Percentiles rank a stretch among this genome's conserved stretches.
Conservation (phyloP, 2,888 invertebrate genomes). For the Griposia aprilina region DNA sequence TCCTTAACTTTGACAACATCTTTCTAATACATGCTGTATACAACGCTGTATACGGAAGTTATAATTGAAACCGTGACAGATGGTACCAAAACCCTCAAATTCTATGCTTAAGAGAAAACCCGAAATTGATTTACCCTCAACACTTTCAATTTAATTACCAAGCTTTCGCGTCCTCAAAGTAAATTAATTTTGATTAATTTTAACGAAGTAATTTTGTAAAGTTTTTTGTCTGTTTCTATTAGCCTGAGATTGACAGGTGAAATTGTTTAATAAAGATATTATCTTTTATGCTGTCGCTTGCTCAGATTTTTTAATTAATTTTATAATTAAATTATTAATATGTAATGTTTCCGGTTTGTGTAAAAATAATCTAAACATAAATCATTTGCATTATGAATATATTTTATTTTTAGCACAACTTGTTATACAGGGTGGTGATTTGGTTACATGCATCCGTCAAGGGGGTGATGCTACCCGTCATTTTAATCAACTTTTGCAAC, state of each 20-base stretch:
- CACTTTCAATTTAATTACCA: constrained; percentile 54
- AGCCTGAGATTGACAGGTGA: constrained; percentile 42
- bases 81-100: constrained; percentile 25
- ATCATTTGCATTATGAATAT: too few relatives aligned
- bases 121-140: constrained; percentile 47
- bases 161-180: constrained; percentile 34
- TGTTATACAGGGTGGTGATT: too few relatives aligned
- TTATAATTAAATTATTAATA: not conserved
- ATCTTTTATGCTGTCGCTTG: not conserved
- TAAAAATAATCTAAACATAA: too few relatives aligned
- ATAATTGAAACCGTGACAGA: constrained; percentile 30
- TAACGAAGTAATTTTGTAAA: constrained; percentile 35
- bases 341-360: too few relatives aligned
- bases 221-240: constrained; percentile 44
- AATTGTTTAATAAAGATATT: constrained; percentile 34
- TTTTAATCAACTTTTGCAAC: too few relatives aligned
- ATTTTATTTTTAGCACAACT: too few relatives aligned
- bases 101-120: constrained; percentile 7
- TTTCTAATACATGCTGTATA: too few relatives aligned
- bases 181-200: constrained; percentile 58
- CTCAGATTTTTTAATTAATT: constrained; percentile 3
- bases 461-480: too few relatives aligned
- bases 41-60: constrained; percentile 12
- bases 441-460: too few relatives aligned
- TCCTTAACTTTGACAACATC: too few relatives aligned